Percentiles rank a stretch among this genome's conserved stretches.
These are phyloP conservation scores for Sturnus vulgaris DNA, from an alignment of 2,113 vertebrate species.

Conservation along the genomic window DNA sequence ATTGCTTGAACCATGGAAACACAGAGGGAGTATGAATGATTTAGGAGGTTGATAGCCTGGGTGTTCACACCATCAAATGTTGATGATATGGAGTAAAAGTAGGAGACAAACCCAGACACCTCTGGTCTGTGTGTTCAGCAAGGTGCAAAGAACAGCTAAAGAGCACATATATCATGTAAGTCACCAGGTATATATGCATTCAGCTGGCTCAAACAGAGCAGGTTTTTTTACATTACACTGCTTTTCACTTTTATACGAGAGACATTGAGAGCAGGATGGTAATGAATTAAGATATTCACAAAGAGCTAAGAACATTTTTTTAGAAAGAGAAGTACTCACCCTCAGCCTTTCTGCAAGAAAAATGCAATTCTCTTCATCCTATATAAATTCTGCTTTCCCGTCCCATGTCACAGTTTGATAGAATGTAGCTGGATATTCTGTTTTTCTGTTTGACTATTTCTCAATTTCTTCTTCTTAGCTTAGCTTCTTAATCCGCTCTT, in stretches of 20 bases:
- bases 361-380: background rate
- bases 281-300: background rate
- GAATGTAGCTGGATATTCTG: background rate
- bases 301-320: background rate
- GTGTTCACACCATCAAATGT: background rate
- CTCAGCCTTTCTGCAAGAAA: background rate
- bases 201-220: background rate
- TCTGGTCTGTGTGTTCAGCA: rapidly evolving
- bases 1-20: background rate
- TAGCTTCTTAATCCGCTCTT: background rate
- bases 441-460: background rate
- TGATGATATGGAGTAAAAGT: background rate
- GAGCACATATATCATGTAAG: background rate
- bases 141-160: background rate
- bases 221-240: background rate
- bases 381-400: background rate
- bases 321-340: background rate
- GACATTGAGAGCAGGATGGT: background rate
- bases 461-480: background rate
- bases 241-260: background rate
- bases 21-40: background rate
- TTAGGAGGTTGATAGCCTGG: background rate
- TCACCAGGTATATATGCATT: rapidly evolving
- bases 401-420: background rate
- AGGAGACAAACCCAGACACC: background rate